Conservation (phyloP, 2,113 vertebrate genomes). For the Onychorhynchus coronatus region DNA sequence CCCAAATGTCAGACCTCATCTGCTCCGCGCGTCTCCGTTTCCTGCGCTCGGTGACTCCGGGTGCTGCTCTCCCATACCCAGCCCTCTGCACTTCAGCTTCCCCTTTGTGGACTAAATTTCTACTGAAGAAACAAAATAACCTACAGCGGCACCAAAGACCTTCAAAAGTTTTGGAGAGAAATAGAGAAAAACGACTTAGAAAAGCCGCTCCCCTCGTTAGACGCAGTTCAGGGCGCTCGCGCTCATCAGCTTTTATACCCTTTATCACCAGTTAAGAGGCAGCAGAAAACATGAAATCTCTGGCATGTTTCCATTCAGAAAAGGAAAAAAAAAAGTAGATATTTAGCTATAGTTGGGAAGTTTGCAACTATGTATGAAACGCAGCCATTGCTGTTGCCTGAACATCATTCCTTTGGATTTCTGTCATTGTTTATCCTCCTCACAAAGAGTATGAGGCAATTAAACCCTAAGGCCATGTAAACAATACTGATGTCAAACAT, state of each 20-base stretch:
- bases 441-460: conserved; percentile 65
- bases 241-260: background rate
- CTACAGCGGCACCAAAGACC: background rate
- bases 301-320: background rate
- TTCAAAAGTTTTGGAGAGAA: background rate
- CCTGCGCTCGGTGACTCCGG: background rate
- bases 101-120: background rate
- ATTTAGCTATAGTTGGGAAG: background rate
- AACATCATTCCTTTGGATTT: conserved; percentile 67
- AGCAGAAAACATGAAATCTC: background rate
- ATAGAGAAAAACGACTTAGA: background rate
- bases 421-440: conserved; percentile 71
- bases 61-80: background rate
- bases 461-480: conserved; percentile 71
- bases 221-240: accelerated
- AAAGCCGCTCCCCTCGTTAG: background rate
- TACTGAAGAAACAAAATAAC: background rate
- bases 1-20: background rate
- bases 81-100: background rate
- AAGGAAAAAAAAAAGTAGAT: background rate
- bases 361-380: conserved; percentile 46
- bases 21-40: background rate
- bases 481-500: conserved; percentile 72
- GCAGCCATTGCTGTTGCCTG: conserved; percentile 36
- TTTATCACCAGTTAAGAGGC: background rate